Evolutionary conservation across 2,888 invertebrate species (phyloP).

Genomic region (Acanthococcus lagerstroemiae): DNA sequence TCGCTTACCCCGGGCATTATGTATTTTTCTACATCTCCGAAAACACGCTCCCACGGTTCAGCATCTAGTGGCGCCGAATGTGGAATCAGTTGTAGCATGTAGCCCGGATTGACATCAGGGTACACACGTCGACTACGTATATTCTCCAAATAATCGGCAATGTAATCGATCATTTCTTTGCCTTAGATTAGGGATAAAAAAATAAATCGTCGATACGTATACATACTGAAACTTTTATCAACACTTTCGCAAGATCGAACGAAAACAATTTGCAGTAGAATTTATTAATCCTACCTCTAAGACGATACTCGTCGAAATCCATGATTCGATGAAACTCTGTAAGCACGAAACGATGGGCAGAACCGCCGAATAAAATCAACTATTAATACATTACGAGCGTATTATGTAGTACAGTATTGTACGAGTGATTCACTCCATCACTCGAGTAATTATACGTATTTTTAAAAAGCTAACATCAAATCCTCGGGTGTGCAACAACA

Average conservation of each 20-base stretch:
- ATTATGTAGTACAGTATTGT: neutral
- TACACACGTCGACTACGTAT: slow-evolving; percentile 83
- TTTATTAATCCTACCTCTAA: slow-evolving; percentile 31
- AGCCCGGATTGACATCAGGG: slow-evolving; percentile 90
- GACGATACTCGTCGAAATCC: slow-evolving; percentile 35
- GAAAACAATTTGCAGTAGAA: too few species aligned
- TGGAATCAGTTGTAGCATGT: slow-evolving; percentile 76
- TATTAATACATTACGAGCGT: neutral
- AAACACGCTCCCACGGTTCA: slow-evolving; percentile 84
- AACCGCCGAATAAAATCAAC: neutral
- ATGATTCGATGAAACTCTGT: slow-evolving; percentile 3
- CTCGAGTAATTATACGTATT: too few species aligned
- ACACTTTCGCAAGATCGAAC: too few species aligned
- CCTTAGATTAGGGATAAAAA: slow-evolving; percentile 48
- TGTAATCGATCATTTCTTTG: slow-evolving; percentile 96
- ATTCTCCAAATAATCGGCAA: slow-evolving; percentile 89
- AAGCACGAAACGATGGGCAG: neutral
- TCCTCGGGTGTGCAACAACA: too few species aligned
- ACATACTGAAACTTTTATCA: too few species aligned
- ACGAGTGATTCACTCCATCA: too few species aligned
- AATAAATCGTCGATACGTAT: neutral
- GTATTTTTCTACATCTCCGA: slow-evolving; percentile 81
- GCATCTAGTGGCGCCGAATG: slow-evolving; percentile 74
- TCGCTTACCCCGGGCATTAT: slow-evolving; percentile 88
- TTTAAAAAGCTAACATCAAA: too few species aligned